A percentile compares a stretch with the other conserved stretches of the same genome.
Evolutionary conservation across 2,113 vertebrate species (phyloP).

Genomic region (Pleuronectes platessa): DNA sequence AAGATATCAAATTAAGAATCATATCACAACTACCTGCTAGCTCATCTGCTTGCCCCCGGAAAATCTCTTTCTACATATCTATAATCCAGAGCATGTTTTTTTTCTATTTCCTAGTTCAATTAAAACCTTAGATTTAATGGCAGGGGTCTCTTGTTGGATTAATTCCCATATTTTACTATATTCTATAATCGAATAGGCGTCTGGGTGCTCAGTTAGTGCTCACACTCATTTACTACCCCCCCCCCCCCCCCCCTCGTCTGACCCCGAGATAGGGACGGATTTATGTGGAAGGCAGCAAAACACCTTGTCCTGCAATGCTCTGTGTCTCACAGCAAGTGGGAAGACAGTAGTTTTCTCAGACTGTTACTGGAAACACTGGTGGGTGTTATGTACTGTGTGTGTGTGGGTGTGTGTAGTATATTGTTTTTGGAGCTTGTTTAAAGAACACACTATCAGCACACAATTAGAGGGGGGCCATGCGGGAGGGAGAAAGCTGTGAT

Average conservation of each 20-base stretch:
- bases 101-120: too few relatives aligned
- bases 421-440: constrained; percentile 69
- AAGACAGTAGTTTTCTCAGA: constrained; percentile 27
- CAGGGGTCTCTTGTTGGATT: too few relatives aligned
- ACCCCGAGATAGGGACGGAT: constrained; percentile 50
- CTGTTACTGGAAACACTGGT: constrained; percentile 33
- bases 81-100: too few relatives aligned
- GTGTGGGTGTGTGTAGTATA: constrained; percentile 29
- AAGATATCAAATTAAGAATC: too few relatives aligned
- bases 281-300: constrained; percentile 49
- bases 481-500: constrained; percentile 46
- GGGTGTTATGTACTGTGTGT: constrained; percentile 8
- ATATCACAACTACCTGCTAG: too few relatives aligned
- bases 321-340: neutral
- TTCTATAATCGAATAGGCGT: neutral
- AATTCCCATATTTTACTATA: neutral
- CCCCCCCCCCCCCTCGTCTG: neutral
- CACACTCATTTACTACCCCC: constrained; percentile 49
- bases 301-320: constrained; percentile 42
- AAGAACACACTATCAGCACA: constrained; percentile 63
- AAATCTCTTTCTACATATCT: too few relatives aligned
- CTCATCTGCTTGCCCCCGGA: too few relatives aligned
- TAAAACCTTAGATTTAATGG: too few relatives aligned
- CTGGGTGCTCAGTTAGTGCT: constrained; percentile 28
- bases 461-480: constrained; percentile 41